phyloP scores from a whole-genome alignment of 1,140 invertebrate genomes.

The Xylocopa sonorina region DNA sequence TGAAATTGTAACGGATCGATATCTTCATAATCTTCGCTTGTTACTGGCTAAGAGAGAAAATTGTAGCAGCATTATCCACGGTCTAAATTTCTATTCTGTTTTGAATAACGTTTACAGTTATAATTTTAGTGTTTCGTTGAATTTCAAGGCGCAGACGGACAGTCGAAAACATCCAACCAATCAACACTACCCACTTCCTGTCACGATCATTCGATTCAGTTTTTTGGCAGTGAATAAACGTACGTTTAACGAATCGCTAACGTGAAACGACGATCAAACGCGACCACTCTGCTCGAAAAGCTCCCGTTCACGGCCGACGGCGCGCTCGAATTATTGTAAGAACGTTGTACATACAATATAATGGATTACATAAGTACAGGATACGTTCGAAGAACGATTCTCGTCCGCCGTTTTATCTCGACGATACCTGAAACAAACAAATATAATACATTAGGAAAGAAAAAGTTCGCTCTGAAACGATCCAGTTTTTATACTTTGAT shows the following conservation, averaged over 20 bases:
- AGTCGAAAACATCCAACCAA: conserved; percentile 20
- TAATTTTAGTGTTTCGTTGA: neutral
- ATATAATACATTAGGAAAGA: too few relatives aligned
- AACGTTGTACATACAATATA: conserved; percentile 70
- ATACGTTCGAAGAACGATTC: conserved; percentile 57
- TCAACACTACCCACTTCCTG: neutral
- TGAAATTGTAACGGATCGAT: neutral
- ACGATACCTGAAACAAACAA: neutral
- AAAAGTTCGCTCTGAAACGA: too few relatives aligned
- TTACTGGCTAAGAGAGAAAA: neutral
- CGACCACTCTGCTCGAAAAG: conserved; percentile 15
- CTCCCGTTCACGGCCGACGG: conserved; percentile 53
- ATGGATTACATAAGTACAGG: conserved; percentile 64
- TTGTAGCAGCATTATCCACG: neutral
- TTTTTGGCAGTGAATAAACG: conserved; percentile 17
- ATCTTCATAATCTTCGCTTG: neutral
- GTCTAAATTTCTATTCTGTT: neutral
- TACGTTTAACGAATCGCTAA: conserved; percentile 4
- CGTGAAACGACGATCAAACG: conserved; percentile 19
- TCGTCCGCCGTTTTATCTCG: conserved; percentile 46
- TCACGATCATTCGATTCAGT: conserved; percentile 2
- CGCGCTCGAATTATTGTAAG: conserved; percentile 63
- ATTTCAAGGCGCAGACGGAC: conserved; percentile 1
- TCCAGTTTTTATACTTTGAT: too few relatives aligned
- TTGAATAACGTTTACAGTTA: neutral